A percentile compares a stretch with the other conserved stretches of the same genome.
Evolutionary conservation across 2,797 vertebrate species (phyloP).

Genomic region (Eulemur coronatus): DNA sequence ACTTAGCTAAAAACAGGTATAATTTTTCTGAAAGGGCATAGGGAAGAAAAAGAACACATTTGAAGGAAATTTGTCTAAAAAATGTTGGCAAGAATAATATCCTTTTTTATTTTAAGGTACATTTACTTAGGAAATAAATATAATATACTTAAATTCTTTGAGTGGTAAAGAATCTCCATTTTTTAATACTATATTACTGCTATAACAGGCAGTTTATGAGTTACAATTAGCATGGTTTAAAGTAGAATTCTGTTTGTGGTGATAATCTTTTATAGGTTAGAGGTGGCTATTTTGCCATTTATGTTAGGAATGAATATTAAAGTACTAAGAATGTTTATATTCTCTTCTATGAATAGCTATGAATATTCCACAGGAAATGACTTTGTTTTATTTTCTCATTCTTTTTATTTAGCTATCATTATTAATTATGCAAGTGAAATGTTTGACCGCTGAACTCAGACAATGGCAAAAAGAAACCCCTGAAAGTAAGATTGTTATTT

Average conservation of each 20-base stretch:
- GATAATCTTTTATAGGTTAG: slow-evolving; percentile 31
- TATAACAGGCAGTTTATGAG: background rate
- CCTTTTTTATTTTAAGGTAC: background rate
- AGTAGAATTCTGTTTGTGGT: slow-evolving; percentile 32
- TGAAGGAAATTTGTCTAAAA: slow-evolving; percentile 3
- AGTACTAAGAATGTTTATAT: background rate
- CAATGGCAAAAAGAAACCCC: slow-evolving; percentile 78
- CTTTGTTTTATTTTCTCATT: slow-evolving; percentile 49
- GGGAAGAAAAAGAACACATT: slow-evolving; percentile 18
- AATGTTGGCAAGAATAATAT: background rate
- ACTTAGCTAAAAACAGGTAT: background rate
- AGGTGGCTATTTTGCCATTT: background rate
- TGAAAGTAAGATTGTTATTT: slow-evolving; percentile 82
- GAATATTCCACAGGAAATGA: slow-evolving; percentile 24
- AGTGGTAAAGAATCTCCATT: background rate
- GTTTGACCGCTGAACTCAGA: slow-evolving; percentile 71
- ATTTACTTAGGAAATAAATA: background rate
- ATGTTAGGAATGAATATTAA: slow-evolving; percentile 10
- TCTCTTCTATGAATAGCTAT: slow-evolving; percentile 7
- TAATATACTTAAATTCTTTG: slow-evolving; percentile 20
- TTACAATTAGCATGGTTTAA: slow-evolving; percentile 26
- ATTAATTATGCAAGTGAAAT: slow-evolving; percentile 69
- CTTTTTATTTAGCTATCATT: slow-evolving; percentile 79
- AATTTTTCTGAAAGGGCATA: background rate
- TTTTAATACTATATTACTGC: background rate